These are phyloP conservation scores for Elanoides forficatus DNA, from an alignment of 2,113 vertebrate species.

Conservation along the genomic window DNA sequence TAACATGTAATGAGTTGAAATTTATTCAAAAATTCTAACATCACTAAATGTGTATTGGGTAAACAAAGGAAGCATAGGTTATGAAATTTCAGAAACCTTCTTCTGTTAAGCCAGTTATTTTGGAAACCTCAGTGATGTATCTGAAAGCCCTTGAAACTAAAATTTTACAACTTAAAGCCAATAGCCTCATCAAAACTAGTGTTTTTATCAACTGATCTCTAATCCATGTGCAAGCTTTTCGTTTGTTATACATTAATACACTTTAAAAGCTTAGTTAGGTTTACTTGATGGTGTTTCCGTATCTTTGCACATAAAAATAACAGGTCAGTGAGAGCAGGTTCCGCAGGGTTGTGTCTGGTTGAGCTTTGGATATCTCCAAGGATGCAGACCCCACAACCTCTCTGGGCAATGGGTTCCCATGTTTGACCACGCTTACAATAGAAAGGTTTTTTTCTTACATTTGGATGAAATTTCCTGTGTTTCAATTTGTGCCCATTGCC, in stretches of 20 bases:
- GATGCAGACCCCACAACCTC: neutral
- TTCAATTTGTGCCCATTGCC: neutral
- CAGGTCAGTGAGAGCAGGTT: neutral
- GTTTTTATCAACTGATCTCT: neutral
- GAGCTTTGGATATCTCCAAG: neutral
- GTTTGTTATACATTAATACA: neutral
- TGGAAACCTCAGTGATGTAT: neutral
- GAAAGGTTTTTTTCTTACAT: neutral
- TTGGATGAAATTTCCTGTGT: neutral
- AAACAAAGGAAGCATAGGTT: neutral
- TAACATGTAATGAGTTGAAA: neutral
- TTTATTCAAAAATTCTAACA: neutral
- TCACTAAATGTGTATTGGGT: neutral
- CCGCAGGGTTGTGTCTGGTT: neutral
- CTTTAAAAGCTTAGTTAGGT: neutral
- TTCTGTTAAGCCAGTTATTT: neutral
- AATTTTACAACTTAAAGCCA: neutral
- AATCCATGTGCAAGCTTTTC: neutral
- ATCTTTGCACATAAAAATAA: neutral
- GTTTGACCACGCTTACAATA: neutral
- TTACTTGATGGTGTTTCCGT: neutral
- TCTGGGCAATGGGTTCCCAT: rapidly evolving
- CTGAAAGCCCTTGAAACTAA: neutral
- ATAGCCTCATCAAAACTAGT: neutral
- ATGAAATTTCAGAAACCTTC: neutral